Evolutionary conservation across 2,888 invertebrate species (phyloP).

Genomic region (Drosophila mimica): DNA sequence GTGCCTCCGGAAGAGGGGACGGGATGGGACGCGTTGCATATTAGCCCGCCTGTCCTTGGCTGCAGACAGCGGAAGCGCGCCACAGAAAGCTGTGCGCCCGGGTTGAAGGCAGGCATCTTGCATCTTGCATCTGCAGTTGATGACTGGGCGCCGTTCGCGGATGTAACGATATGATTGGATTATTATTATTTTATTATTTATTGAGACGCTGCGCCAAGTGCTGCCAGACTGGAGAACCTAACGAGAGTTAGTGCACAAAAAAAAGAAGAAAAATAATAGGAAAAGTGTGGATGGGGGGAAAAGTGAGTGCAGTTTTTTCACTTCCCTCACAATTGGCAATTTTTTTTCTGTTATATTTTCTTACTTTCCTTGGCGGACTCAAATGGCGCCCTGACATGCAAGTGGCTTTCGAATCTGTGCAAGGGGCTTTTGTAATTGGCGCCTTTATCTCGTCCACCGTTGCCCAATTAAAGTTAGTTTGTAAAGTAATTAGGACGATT

Average conservation of each 20-base stretch:
- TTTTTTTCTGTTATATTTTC: background rate
- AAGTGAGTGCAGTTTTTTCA: conserved; percentile 24
- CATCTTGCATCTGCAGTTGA: conserved; percentile 40
- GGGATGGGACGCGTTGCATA: conserved; percentile 51
- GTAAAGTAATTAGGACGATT: conserved; percentile 79
- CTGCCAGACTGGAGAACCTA: conserved; percentile 14
- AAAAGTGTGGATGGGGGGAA: background rate
- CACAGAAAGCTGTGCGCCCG: conserved; percentile 39
- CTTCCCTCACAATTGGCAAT: conserved; percentile 3
- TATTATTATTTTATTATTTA: conserved; percentile 83
- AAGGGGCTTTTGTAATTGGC: conserved; percentile 60
- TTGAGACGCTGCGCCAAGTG: conserved; percentile 71
- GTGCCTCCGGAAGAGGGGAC: conserved; percentile 41
- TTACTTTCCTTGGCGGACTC: conserved; percentile 9
- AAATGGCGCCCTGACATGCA: conserved; percentile 71
- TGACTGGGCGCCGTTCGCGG: conserved; percentile 70
- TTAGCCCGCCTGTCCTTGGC: conserved; percentile 53
- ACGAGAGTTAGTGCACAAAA: conserved; percentile 1
- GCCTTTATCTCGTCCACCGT: conserved; percentile 69
- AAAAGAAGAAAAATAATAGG: conserved; percentile 17
- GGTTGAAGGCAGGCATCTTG: conserved; percentile 8
- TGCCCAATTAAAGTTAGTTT: conserved; percentile 76
- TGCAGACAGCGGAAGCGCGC: conserved; percentile 48
- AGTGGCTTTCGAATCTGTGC: conserved; percentile 51
- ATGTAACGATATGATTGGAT: conserved; percentile 83